Base-by-base conservation (phyloP, 2,888 invertebrate genomes). In the Melieria crassipennis region DNA sequence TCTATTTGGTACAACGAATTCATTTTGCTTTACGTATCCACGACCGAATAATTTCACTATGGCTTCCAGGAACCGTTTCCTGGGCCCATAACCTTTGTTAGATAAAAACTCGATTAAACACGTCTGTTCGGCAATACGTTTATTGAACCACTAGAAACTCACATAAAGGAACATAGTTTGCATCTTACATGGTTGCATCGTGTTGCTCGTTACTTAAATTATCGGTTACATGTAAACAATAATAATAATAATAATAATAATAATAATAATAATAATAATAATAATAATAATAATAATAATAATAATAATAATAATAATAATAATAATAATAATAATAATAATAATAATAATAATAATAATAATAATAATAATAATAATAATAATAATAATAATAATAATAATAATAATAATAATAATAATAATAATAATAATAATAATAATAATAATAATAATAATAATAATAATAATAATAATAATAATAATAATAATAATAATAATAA, bases 201-300 rank as follows among this genome's bases (percentile, higher is more conserved):
- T n/a, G n/a, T n/a, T n/a, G n/a, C n/a, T n/a, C n/a, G n/a, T n/a
- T n/a, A n/a, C n/a, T n/a, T n/a, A n/a, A n/a, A n/a, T n/a, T n/a
- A n/a, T n/a, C n/a, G n/a, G n/a, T n/a, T n/a, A n/a, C n/a, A n/a
- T n/a, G n/a, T n/a, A n/a, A 50, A 50, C 10, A 50, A 50, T 50
- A 50, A 50, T 50, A 50, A 50, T 50, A 50, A 50, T 50, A 50
- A 50, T 50, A 50, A 50, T 50, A 50, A 50, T 50, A 50, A 50
- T 50, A 50, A 50, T 50, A 50, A 50, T 50, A 50, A 50, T 50
- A 50, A 50, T 50, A 50, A 50, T 50, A 50, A 50, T 50, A 50
- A 50, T 50, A 50, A 50, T 50, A 50, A 50, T 50, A 50, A 50
- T 50, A 50, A 50, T 50, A 50, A 50, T 50, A 50, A 50, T 50